phyloP scores from a whole-genome alignment of 37 sponge, comb jelly and placozoan species.

The Corticium candelabrum region DNA sequence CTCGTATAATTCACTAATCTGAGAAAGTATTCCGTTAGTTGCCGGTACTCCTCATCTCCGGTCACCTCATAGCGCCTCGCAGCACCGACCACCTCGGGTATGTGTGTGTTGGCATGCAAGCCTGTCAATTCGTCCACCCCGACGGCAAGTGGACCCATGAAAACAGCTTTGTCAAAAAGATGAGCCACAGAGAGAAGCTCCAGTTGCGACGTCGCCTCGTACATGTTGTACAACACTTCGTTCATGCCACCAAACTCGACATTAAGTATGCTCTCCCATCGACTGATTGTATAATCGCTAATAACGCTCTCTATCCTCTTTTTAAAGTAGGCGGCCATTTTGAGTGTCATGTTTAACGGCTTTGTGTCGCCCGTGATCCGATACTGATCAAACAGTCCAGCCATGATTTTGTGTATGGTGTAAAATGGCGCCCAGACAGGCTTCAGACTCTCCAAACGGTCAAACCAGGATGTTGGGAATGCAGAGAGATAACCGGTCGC shows the following conservation, averaged over 20 bases:
- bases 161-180: slow-evolving; percentile 9
- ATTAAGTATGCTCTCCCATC: not conserved
- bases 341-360: not conserved
- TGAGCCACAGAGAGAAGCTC: not conserved
- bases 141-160: slow-evolving; percentile 3
- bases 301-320: not conserved
- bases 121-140: not conserved
- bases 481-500: not conserved
- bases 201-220: not conserved
- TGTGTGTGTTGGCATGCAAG: slow-evolving; percentile 8
- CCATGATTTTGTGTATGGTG: slow-evolving; percentile 12
- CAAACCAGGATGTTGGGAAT: slow-evolving; percentile 12
- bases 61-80: slow-evolving; percentile 3
- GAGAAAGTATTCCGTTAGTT: not conserved
- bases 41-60: not conserved
- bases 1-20: not conserved
- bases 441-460: slow-evolving; percentile 6
- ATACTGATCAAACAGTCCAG: slow-evolving; percentile 9
- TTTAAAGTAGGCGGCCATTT: not conserved
- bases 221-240: slow-evolving; percentile 6
- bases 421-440: slow-evolving; percentile 6
- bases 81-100: slow-evolving; percentile 6
- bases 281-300: not conserved
- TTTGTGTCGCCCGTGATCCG: not conserved
- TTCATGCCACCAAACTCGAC: slow-evolving; percentile 12